Base-by-base conservation (phyloP, 2,797 vertebrate genomes). In the Alexandromys oeconomus region DNA sequence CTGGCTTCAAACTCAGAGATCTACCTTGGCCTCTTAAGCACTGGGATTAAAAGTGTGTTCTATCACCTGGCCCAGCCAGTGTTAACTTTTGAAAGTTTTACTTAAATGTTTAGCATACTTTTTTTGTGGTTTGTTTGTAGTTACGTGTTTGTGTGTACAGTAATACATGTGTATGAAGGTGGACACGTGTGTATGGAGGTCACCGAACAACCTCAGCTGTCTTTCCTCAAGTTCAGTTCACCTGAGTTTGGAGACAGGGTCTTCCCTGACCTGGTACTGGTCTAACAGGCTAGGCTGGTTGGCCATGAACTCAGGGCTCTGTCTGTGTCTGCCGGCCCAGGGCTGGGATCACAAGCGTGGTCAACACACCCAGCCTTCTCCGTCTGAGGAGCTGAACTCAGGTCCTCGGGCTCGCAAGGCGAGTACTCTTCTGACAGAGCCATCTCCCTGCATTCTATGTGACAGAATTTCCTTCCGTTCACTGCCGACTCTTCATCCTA, bases 401-500 rank as follows among this genome's bases (percentile, higher is more conserved):
- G 21, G 57, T 59, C 57, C 57, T 59, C 7, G 57, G 54, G 21
- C 21, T 59, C 2, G 21, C 3, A 8, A 27, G 84, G 82, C 21
- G 5, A 15, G 7, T 23, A 9, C 21, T 15, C n/a, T n/a, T 27
- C 43, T n/a, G 11, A 9, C 21, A 15, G 46, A 69, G 34, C 46
- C 15, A 27, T 71, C 65, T 71, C 65, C 8, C 65, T 17, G 19
- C 0, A 2, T 17, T 87, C n/a, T 86, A 61, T 91, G 31, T 87
- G 46, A 31, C 14, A 92, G 54, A 79, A 89, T 79, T 82, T 84
- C 63, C 43, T 79, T 94, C 63, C 65, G 29, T 79, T 69, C 65
- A 14, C 27, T 81, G 82, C 77, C 23, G 48, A 10, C 23, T 87
- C 78, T 95, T 94, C 85, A 74, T 82, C 19, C 74, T 89, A 95